These are phyloP conservation scores for Paralvinella palmiformis DNA, from an alignment of 1,140 invertebrate species.

Conservation along the genomic window DNA sequence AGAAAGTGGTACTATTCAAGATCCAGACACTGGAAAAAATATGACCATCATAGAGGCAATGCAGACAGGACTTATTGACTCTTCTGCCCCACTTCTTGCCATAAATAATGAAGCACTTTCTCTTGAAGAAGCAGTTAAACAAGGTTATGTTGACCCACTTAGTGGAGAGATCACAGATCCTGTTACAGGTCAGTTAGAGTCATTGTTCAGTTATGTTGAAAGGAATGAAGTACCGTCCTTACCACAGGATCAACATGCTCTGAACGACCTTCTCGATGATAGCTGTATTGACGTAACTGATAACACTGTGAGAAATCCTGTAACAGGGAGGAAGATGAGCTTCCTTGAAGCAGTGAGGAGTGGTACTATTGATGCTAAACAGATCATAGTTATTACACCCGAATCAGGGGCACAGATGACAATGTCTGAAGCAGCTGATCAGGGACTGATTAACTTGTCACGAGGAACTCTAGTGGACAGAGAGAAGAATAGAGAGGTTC, in stretches of 20 bases:
- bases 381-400: not conserved
- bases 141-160: slow-evolving; percentile 29
- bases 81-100: too few species aligned
- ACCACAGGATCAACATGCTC: too few species aligned
- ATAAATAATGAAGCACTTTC: too few species aligned
- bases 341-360: slow-evolving; percentile 65
- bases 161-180: slow-evolving; percentile 34
- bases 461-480: slow-evolving; percentile 69
- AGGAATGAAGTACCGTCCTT: too few species aligned
- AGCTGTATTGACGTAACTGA: too few species aligned
- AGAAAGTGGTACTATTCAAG: not conserved
- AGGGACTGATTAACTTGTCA: slow-evolving; percentile 60
- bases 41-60: slow-evolving; percentile 64
- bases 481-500: slow-evolving; percentile 74
- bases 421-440: slow-evolving; percentile 69
- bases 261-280: too few species aligned
- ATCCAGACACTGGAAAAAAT: slow-evolving; percentile 19
- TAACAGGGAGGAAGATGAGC: slow-evolving; percentile 17
- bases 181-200: not conserved
- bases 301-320: slow-evolving; percentile 11
- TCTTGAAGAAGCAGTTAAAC: slow-evolving; percentile 25
- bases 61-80: slow-evolving; percentile 18
- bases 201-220: too few species aligned
- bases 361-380: slow-evolving; percentile 18
- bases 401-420: slow-evolving; percentile 48